Evolutionary conservation across 1,140 invertebrate species (phyloP).

Genomic region (Bombus pyrosoma): DNA sequence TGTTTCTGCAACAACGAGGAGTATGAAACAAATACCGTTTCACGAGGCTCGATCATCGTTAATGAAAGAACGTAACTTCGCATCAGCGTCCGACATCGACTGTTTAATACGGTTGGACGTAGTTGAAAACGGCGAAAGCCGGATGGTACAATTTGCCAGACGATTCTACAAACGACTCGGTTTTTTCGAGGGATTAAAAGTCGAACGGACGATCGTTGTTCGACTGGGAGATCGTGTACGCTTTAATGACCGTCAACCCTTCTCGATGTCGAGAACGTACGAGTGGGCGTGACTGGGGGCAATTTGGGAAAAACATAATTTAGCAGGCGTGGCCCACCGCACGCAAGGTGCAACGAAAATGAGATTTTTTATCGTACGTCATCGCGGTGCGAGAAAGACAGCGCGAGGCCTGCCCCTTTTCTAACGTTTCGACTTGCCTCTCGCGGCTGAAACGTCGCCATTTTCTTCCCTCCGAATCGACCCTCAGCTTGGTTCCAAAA

Average conservation of each 20-base stretch:
- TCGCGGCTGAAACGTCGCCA: neutral
- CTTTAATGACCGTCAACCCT: conserved; percentile 67
- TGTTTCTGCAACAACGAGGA: neutral
- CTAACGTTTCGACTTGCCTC: neutral
- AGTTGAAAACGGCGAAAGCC: neutral
- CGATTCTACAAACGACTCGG: conserved; percentile 29
- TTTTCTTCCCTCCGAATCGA: neutral
- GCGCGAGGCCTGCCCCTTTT: neutral
- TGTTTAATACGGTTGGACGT: neutral
- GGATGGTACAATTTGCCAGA: conserved; percentile 34
- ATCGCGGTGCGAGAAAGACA: conserved; percentile 51
- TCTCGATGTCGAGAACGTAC: conserved; percentile 65
- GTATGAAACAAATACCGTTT: neutral
- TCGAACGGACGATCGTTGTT: conserved; percentile 45
- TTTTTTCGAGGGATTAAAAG: conserved; percentile 42
- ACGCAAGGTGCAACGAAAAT: conserved; percentile 81
- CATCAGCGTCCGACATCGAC: neutral
- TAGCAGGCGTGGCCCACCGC: conserved; percentile 68
- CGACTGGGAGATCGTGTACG: conserved; percentile 42
- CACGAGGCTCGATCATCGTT: neutral
- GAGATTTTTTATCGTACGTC: conserved; percentile 80
- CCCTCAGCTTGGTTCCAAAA: neutral
- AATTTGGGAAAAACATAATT: conserved; percentile 80
- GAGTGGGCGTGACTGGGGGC: conserved; percentile 73
- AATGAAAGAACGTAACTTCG: neutral